Percentiles rank a stretch among this genome's conserved stretches.
Evolutionary conservation across 2,888 invertebrate species (phyloP).

Genomic region (Nematopogon swammerdamellus): DNA sequence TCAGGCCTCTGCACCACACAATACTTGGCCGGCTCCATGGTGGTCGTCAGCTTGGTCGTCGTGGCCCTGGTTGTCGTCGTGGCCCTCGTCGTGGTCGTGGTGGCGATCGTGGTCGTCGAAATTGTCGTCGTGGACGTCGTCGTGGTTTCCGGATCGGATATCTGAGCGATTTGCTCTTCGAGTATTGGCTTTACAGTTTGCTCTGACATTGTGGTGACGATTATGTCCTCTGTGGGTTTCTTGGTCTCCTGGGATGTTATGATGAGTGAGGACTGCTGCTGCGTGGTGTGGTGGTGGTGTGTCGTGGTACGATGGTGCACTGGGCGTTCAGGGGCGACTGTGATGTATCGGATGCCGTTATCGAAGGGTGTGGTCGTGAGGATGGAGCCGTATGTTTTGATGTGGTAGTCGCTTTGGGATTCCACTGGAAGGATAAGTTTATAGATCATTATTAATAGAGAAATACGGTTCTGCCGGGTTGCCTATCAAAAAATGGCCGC

Average conservation of each 20-base stretch:
- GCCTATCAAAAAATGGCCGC: background rate
- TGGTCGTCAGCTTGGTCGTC: slow-evolving; percentile 57
- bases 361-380: slow-evolving; percentile 40
- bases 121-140: slow-evolving; percentile 23
- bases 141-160: slow-evolving; percentile 36
- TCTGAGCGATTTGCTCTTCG: slow-evolving; percentile 30
- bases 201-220: slow-evolving; percentile 44
- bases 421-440: slow-evolving; percentile 71
- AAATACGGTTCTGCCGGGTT: too few relatives aligned
- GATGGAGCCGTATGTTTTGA: slow-evolving; percentile 46
- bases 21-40: slow-evolving; percentile 60
- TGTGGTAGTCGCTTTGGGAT: slow-evolving; percentile 84
- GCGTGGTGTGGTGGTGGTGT: slow-evolving; percentile 37
- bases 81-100: slow-evolving; percentile 40
- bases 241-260: slow-evolving; percentile 17
- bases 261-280: slow-evolving; percentile 20
- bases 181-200: slow-evolving; percentile 36
- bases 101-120: slow-evolving; percentile 22
- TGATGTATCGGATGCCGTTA: slow-evolving; percentile 44
- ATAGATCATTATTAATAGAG: too few relatives aligned
- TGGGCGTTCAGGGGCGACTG: slow-evolving; percentile 36
- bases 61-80: slow-evolving; percentile 38
- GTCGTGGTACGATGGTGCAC: slow-evolving; percentile 40
- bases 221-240: slow-evolving; percentile 34
- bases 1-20: slow-evolving; percentile 82